A percentile compares a stretch with the other conserved stretches of the same genome.
Evolutionary conservation across 1,140 invertebrate species (phyloP).

Genomic region (Bombus consobrinus): DNA sequence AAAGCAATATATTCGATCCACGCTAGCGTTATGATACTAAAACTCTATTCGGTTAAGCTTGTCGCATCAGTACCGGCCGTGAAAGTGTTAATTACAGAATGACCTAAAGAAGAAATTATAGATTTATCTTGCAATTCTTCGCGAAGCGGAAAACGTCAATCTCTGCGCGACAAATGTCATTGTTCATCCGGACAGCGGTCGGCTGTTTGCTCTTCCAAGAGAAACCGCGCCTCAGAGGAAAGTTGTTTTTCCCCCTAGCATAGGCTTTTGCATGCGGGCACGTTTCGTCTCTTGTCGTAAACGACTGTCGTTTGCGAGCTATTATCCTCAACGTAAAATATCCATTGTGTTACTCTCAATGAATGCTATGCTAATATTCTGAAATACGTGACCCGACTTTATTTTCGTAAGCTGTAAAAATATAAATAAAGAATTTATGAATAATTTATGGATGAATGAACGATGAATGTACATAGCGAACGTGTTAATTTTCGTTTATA

Average conservation of each 20-base stretch:
- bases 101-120: background rate
- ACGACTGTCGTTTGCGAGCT: background rate
- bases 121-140: background rate
- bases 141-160: background rate
- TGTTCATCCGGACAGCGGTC: background rate
- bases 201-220: slow-evolving; percentile 55
- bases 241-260: slow-evolving; percentile 62
- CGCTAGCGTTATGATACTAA: background rate
- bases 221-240: slow-evolving; percentile 71
- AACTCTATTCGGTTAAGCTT: background rate
- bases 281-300: slow-evolving; percentile 14
- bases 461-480: no score
- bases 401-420: background rate
- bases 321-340: slow-evolving; percentile 11
- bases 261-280: slow-evolving; percentile 60
- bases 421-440: background rate
- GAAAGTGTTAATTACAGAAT: background rate
- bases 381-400: background rate
- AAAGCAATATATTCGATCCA: no score
- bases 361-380: background rate
- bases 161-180: background rate
- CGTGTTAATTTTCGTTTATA: no score
- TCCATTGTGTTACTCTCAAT: background rate
- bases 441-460: background rate
- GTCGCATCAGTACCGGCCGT: background rate